Base-by-base conservation (phyloP, 2,113 vertebrate species). In the Labrus mixtus region DNA sequence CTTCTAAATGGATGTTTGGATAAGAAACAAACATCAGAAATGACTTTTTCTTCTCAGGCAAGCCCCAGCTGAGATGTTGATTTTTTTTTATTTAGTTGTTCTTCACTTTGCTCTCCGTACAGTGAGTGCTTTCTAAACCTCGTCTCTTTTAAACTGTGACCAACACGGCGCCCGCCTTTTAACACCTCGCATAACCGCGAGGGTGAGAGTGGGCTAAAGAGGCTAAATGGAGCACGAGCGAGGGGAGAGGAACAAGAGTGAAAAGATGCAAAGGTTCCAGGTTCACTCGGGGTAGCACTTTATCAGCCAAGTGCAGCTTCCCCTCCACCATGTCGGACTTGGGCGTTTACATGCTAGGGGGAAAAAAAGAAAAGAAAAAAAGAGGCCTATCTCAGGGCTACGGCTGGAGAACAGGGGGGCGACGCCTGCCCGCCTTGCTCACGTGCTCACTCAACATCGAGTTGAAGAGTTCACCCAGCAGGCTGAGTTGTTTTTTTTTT, bases 401-500 rank as follows among this genome's bases (percentile, higher is more conserved):
- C 83, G 77, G 87, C 82, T 78, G 23, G 9, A 68, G 72, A 79
- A 83, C 83, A 67, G 76, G 69, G 74, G 82, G 83, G 60, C 83
- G 74, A 11, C n/a, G 83, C 54, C 55, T 69, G 62, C 57, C 54
- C 10, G 53, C 73, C 68, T 51, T 0, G 60, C 73, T 70, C 17
- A 3, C 16, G 0, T 19, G 48, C 84, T 79, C 85, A 36, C 81
- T 82, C 79, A 71, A 78, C 76, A 61, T 16, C 4, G 79, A 91
- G 89, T 92, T 92, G 87, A 92, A 91, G 83, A 92, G 92, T 92
- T 93, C 92, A 93, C 74, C 81, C 78, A 50, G 76, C 76, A 39
- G 82, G 78, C 87, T 76, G 55, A 68, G 81, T 6, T 3, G 4
- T 29, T 5, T 29, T 29, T 29, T 82, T 65, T 79, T 41, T 82